Evolutionary conservation across 2,113 vertebrate species (phyloP).

Genomic region (Nanorana parkeri): DNA sequence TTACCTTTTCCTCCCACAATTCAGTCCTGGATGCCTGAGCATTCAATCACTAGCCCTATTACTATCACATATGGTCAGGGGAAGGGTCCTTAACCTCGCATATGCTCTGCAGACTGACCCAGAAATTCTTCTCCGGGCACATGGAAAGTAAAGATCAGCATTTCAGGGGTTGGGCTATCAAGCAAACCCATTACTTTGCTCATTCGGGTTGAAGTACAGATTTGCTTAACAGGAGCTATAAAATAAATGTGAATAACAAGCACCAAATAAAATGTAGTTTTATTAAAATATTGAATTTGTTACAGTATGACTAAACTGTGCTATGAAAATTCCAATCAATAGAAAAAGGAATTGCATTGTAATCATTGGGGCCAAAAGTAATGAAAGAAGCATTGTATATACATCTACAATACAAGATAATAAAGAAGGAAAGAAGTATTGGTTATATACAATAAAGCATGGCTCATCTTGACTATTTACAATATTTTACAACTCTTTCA

Average conservation of each 20-base stretch:
- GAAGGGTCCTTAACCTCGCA: no score
- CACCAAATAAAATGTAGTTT: neutral
- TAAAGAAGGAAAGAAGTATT: conserved; percentile 68
- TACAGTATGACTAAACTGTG: conserved; percentile 17
- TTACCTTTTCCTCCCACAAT: no score
- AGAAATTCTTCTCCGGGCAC: no score
- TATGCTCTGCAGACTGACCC: no score
- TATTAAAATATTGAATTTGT: conserved; percentile 28
- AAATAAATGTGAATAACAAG: neutral
- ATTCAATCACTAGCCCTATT: no score
- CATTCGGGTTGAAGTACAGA: no score
- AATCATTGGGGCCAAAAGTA: conserved; percentile 21
- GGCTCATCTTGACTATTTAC: conserved; percentile 92
- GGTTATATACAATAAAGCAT: conserved; percentile 91
- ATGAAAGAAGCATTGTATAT: conserved; percentile 15
- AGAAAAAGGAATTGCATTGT: neutral
- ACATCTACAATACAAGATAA: conserved; percentile 56
- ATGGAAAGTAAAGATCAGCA: no score
- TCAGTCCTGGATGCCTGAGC: no score
- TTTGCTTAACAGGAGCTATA: neutral
- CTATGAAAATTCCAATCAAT: conserved; percentile 3
- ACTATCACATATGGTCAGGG: no score
- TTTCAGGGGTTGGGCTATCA: no score
- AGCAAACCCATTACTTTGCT: no score
- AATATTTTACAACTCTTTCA: conserved; percentile 84